Evolutionary conservation across 2,113 vertebrate species (phyloP).

Genomic region (Dasypus novemcinctus): DNA sequence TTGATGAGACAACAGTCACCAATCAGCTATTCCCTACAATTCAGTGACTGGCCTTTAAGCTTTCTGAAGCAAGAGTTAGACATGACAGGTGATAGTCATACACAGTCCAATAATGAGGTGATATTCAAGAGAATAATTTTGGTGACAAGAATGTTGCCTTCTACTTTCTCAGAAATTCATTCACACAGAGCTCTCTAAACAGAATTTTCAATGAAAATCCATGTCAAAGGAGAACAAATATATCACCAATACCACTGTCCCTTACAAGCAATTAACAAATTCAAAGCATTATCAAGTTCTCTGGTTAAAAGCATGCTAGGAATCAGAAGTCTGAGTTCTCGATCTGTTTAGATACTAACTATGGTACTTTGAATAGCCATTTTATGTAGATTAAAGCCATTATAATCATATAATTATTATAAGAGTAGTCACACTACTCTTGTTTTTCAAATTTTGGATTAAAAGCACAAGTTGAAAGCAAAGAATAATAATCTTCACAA

Average conservation of each 20-base stretch:
- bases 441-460: background rate
- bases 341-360: too few relatives aligned
- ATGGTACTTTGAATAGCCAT: background rate
- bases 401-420: too few relatives aligned
- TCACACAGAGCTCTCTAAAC: background rate
- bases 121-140: background rate
- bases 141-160: background rate
- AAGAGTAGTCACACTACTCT: background rate
- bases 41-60: background rate
- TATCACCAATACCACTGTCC: background rate
- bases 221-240: background rate
- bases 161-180: background rate
- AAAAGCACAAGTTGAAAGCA: background rate
- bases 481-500: background rate
- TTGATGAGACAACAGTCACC: constrained; percentile 1
- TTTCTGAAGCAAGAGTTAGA: background rate
- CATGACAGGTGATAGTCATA: background rate
- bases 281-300: background rate
- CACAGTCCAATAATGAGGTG: background rate
- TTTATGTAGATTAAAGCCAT: background rate
- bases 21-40: background rate
- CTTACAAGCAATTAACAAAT: background rate
- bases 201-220: background rate
- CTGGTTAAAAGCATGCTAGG: background rate
- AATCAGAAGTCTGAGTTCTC: background rate